Percentiles rank a stretch among this genome's conserved stretches.
phyloP scores from a whole-genome alignment of 2,797 vertebrate genomes.

The Okamejei kenojei region DNA sequence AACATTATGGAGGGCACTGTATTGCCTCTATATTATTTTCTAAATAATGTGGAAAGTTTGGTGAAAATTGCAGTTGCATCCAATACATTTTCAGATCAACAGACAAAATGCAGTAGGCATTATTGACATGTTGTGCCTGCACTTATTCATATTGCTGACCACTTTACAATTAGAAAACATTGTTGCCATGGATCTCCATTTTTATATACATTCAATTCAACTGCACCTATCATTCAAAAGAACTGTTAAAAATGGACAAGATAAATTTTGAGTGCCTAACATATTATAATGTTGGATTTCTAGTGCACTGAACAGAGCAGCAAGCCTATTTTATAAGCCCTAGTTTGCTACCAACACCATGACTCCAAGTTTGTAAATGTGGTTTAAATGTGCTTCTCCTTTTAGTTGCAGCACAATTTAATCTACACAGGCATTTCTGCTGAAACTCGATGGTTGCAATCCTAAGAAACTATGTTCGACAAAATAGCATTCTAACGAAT shows the following conservation, averaged over 20 bases:
- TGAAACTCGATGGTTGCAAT: too few relatives aligned
- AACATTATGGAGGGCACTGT: too few relatives aligned
- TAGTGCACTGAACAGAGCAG: not conserved
- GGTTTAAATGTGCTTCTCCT: not conserved
- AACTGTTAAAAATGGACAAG: not conserved
- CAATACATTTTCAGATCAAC: not conserved
- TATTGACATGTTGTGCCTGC: not conserved
- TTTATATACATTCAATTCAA: not conserved
- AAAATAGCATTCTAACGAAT: too few relatives aligned
- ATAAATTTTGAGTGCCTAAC: not conserved
- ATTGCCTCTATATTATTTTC: not conserved
- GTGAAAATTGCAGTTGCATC: not conserved
- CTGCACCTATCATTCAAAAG: not conserved
- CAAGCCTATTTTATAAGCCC: not conserved
- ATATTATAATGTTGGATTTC: not conserved
- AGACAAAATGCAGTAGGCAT: not conserved
- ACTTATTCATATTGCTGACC: not conserved
- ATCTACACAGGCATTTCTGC: not conserved
- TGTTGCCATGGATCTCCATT: not conserved
- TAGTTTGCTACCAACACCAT: not conserved
- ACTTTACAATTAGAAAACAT: not conserved
- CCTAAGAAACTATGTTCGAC: too few relatives aligned
- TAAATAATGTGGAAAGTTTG: not conserved
- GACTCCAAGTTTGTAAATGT: not conserved
- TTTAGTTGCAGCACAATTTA: not conserved